Percentiles rank a stretch among this genome's conserved stretches.
phyloP scores from a whole-genome alignment of 2,888 invertebrate genomes.

The Rotaria magnacalcarata region DNA sequence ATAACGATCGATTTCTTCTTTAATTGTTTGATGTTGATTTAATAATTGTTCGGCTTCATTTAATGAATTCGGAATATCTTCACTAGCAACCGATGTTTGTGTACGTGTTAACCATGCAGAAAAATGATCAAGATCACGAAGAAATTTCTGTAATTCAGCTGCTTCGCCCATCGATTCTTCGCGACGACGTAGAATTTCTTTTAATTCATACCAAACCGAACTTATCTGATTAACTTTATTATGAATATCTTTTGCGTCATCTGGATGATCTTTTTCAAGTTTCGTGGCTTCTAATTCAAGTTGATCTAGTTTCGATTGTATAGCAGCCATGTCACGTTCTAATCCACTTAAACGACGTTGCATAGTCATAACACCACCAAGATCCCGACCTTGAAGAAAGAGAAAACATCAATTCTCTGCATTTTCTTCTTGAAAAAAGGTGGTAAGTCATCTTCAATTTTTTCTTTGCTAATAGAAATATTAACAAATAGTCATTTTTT shows the following conservation, averaged over 20 bases:
- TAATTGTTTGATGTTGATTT: conserved; percentile 93
- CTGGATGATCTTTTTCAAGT: conserved; percentile 47
- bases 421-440: no score
- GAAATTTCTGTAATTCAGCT: conserved; percentile 83
- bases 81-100: conserved; percentile 74
- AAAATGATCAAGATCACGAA: conserved; percentile 94
- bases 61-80: conserved; percentile 58
- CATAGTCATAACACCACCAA: conserved; percentile 91
- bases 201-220: conserved; percentile 89
- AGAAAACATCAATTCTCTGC: not conserved
- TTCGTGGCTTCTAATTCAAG: conserved; percentile 48
- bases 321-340: conserved; percentile 97
- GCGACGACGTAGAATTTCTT: conserved; percentile 76
- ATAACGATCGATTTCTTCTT: conserved; percentile 98
- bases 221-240: conserved; percentile 86
- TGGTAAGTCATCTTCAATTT: no score
- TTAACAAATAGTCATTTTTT: no score
- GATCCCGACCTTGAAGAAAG: conserved; percentile 63
- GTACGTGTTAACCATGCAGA: conserved; percentile 87
- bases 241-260: conserved; percentile 72
- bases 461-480: no score
- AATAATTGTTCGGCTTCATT: conserved; percentile 88
- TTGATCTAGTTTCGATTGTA: conserved; percentile 74
- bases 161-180: conserved; percentile 97
- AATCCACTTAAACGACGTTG: conserved; percentile 91